Evolutionary conservation across 2,113 vertebrate species (phyloP).

Genomic region (Ochotona curzoniae): DNA sequence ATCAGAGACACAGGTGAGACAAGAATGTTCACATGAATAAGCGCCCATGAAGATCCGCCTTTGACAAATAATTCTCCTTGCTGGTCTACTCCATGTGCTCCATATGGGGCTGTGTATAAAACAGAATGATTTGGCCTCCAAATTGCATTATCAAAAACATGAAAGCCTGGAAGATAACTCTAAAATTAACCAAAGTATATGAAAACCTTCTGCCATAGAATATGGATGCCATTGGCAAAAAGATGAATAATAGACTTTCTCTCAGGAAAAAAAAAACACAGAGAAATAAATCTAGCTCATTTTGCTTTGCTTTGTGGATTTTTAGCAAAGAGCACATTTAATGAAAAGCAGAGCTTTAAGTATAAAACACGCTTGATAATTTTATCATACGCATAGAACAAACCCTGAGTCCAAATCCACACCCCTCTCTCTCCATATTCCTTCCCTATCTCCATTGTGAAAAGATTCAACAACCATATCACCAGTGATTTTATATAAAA

Average conservation of each 20-base stretch:
- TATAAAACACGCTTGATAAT: background rate
- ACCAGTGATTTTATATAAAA: background rate
- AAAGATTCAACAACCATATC: background rate
- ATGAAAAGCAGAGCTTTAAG: constrained; percentile 3
- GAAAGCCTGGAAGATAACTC: background rate
- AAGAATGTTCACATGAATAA: background rate
- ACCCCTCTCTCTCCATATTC: background rate
- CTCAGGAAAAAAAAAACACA: background rate
- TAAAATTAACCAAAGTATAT: constrained; percentile 19
- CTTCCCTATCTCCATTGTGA: background rate
- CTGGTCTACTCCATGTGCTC: background rate
- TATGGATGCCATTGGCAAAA: background rate
- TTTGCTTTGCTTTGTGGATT: constrained; percentile 14
- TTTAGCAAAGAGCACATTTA: constrained; percentile 14
- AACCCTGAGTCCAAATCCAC: background rate
- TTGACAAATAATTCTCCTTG: background rate
- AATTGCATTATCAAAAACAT: background rate
- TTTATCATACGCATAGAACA: background rate
- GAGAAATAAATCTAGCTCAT: constrained; percentile 24
- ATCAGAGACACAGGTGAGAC: background rate
- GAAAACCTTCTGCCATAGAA: background rate
- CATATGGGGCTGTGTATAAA: background rate
- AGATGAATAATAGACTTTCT: background rate
- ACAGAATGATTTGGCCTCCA: background rate
- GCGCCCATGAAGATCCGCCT: background rate